Conservation (phyloP, 2,888 invertebrate genomes). For the Acleris sparsana region DNA sequence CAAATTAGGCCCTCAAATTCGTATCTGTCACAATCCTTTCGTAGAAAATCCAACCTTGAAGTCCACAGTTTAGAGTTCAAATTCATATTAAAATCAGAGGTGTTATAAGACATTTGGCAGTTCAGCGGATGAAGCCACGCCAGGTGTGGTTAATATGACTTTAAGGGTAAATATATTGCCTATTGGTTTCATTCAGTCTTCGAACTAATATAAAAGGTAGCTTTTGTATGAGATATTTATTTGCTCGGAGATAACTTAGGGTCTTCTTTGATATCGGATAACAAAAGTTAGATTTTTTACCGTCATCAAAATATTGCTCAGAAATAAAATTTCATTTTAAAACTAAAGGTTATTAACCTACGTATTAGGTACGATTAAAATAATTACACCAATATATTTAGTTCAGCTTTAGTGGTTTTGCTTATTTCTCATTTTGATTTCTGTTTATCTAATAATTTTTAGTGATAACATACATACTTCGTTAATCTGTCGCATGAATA, state of each 20-base stretch:
- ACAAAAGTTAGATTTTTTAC: too few relatives aligned
- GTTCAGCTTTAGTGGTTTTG: too few relatives aligned
- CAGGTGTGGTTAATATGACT: constrained; percentile 43
- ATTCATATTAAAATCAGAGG: neutral
- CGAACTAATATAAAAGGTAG: constrained; percentile 17
- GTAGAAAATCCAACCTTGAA: neutral
- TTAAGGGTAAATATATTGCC: constrained; percentile 40
- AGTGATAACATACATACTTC: too few relatives aligned
- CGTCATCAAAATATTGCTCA: too few relatives aligned
- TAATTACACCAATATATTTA: too few relatives aligned
- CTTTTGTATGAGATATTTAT: constrained; percentile 18
- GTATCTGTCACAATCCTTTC: neutral
- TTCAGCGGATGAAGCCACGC: neutral
- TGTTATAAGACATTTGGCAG: neutral
- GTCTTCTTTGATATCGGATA: neutral
- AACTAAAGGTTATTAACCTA: too few relatives aligned
- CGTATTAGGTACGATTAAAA: too few relatives aligned
- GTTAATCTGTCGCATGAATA: too few relatives aligned
- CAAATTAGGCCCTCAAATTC: neutral
- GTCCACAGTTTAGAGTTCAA: neutral
- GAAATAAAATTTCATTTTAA: too few relatives aligned
- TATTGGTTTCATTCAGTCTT: constrained; percentile 26
- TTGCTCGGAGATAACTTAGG: neutral
- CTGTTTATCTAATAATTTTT: too few relatives aligned
- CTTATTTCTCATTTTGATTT: too few relatives aligned